Conservation (phyloP, 2,797 vertebrate species). For the Lerista edwardsae region DNA sequence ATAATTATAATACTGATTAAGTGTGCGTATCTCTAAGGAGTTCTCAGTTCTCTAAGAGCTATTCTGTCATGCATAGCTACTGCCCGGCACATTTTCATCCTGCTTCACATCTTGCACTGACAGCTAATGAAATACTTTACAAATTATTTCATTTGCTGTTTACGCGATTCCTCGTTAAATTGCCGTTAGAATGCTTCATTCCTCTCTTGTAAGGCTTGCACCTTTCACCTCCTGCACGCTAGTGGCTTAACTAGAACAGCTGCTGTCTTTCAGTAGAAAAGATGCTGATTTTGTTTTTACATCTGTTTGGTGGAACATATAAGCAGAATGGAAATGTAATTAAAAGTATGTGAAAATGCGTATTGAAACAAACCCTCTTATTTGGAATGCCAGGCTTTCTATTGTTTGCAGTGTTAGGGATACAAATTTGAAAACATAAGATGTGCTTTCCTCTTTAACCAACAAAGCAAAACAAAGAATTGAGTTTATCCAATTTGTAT, state of each 20-base stretch:
- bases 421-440: conserved; percentile 54
- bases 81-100: conserved; percentile 31
- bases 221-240: conserved; percentile 68
- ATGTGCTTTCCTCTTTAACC: conserved; percentile 53
- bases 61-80: fast-evolving
- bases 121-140: conserved; percentile 52
- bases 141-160: conserved; percentile 60
- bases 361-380: conserved; percentile 64
- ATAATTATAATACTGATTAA: conserved; percentile 33
- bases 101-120: conserved; percentile 17
- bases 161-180: conserved; percentile 56
- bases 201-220: conserved; percentile 63
- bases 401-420: conserved; percentile 56
- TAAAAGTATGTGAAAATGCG: conserved; percentile 55
- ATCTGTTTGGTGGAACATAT: conserved; percentile 68
- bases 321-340: conserved; percentile 60
- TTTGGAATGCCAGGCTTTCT: conserved; percentile 56
- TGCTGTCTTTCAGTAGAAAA: conserved; percentile 69
- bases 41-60: background rate
- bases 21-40: conserved; percentile 31
- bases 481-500: conserved; percentile 59
- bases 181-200: conserved; percentile 42
- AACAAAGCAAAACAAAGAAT: conserved; percentile 51
- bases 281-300: conserved; percentile 63
- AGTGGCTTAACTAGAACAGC: conserved; percentile 74